phyloP scores from a whole-genome alignment of 2,888 invertebrate species.

The Drosophila subsilvestris region DNA sequence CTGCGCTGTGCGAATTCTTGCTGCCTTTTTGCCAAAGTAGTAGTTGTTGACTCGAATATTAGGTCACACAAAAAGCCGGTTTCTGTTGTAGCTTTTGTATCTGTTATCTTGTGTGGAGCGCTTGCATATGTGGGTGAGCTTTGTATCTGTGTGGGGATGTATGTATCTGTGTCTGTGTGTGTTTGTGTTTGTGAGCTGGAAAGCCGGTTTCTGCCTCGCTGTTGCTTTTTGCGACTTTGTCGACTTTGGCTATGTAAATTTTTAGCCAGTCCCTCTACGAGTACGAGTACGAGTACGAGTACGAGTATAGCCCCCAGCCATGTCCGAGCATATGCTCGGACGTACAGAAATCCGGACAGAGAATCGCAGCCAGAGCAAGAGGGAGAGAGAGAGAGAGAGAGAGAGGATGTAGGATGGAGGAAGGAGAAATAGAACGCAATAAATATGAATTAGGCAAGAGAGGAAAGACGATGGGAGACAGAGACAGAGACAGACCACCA shows the following conservation, averaged over 20 bases:
- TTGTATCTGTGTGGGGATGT: conserved; percentile 5
- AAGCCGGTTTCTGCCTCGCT: conserved; percentile 61
- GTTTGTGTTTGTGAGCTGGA: conserved; percentile 38
- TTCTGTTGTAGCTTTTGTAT: conserved; percentile 63
- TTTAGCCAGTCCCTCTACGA: conserved; percentile 7
- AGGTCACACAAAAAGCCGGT: conserved; percentile 73
- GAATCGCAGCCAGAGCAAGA: conserved; percentile 7
- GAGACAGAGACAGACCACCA: background rate
- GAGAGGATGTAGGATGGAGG: background rate
- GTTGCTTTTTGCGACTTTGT: conserved; percentile 47
- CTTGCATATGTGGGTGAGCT: conserved; percentile 72
- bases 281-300: background rate
- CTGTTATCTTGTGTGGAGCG: conserved; percentile 37
- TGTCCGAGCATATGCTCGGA: conserved; percentile 12
- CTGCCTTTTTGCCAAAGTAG: conserved; percentile 54
- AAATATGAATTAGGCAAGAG: conserved; percentile 30
- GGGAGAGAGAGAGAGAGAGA: background rate
- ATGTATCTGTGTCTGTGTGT: conserved; percentile 12
- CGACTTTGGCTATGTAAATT: conserved; percentile 58
- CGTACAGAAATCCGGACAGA: conserved; percentile 2
- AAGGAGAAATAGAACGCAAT: conserved; percentile 29
- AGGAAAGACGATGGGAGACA: conserved; percentile 1
- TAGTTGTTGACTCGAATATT: conserved; percentile 57
- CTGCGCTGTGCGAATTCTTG: conserved; percentile 22
- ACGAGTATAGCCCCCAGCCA: background rate